These are phyloP conservation scores for Oreonectes daqikongensis DNA, from an alignment of 2,797 vertebrate genomes.

Conservation along the genomic window DNA sequence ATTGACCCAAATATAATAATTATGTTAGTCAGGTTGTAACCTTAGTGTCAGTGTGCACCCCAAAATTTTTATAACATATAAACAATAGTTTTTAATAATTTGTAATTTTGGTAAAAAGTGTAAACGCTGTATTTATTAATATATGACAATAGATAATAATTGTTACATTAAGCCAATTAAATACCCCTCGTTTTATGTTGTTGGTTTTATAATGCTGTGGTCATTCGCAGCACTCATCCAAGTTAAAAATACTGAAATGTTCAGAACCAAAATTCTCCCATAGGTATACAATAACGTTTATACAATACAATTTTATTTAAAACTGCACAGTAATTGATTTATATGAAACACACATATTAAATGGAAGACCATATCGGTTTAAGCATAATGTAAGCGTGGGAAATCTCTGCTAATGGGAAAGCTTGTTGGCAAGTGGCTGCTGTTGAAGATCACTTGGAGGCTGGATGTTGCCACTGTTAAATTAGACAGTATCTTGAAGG, in stretches of 20 bases:
- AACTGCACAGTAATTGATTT: not conserved
- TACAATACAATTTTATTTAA: not conserved
- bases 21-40: conserved; percentile 9
- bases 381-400: not conserved
- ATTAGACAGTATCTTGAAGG: conserved; percentile 16
- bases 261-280: not conserved
- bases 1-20: conserved; percentile 9
- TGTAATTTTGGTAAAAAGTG: not conserved
- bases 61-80: not conserved
- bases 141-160: not conserved
- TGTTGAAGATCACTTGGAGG: conserved; percentile 11
- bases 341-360: not conserved
- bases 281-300: not conserved
- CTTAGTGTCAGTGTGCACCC: conserved; percentile 1
- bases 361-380: not conserved
- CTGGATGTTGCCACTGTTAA: conserved; percentile 16
- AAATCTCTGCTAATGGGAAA: conserved; percentile 9
- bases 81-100: not conserved
- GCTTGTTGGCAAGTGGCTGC: conserved; percentile 1
- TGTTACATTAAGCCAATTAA: not conserved
- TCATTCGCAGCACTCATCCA: not conserved
- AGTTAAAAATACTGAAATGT: not conserved
- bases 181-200: not conserved
- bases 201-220: not conserved
- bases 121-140: not conserved